phyloP scores from a whole-genome alignment of 2,888 invertebrate species.

The Pachydiplax longipennis region DNA sequence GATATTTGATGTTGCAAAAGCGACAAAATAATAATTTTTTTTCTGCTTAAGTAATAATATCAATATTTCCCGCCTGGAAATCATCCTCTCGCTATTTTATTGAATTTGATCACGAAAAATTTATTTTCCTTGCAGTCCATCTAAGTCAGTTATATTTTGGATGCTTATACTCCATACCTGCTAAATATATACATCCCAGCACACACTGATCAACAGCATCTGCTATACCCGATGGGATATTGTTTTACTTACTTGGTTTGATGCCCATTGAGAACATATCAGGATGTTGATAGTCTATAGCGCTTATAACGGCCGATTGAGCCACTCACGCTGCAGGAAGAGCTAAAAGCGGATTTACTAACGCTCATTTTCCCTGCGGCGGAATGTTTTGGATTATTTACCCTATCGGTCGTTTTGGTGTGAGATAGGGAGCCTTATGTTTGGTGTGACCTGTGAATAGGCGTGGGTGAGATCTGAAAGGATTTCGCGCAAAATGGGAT shows the following conservation, averaged over 20 bases:
- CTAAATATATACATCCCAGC: no score
- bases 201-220: neutral
- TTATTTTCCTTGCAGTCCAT: no score
- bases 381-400: constrained; percentile 7
- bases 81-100: no score
- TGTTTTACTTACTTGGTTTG: neutral
- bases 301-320: neutral
- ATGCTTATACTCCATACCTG: no score
- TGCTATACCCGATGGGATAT: neutral
- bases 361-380: neutral
- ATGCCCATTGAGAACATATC: neutral
- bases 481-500: neutral
- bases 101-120: no score
- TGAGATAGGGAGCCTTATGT: neutral
- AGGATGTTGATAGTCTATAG: neutral
- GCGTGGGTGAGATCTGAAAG: neutral
- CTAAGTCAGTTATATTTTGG: no score
- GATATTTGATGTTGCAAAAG: no score
- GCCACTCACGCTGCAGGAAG: neutral
- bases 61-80: no score
- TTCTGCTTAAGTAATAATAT: no score
- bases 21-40: no score
- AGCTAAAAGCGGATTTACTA: neutral
- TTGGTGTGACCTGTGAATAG: neutral
- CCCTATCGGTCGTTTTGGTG: neutral